phyloP scores from a whole-genome alignment of 1,140 invertebrate species.

The Brachionus sp. region DNA sequence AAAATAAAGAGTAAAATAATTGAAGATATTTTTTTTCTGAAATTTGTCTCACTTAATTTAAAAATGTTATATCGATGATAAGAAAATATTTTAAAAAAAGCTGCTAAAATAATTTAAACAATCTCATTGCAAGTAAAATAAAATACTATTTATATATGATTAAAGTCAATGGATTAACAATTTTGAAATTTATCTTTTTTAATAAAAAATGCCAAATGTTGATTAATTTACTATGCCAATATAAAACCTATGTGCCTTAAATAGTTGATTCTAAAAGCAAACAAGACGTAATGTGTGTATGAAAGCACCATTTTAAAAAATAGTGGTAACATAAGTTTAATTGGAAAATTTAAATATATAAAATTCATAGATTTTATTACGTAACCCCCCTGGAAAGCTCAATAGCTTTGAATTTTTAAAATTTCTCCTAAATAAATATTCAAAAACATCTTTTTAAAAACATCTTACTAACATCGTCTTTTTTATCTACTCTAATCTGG shows the following conservation, averaged over 20 bases:
- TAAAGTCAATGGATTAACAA: not conserved
- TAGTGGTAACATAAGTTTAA: not conserved
- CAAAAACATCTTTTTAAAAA: not conserved
- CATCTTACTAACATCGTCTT: not conserved
- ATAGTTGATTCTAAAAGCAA: slow-evolving; percentile 4
- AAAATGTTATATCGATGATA: too few relatives aligned
- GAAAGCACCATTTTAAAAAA: not conserved
- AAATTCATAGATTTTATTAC: not conserved
- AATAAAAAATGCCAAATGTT: not conserved
- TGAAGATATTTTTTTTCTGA: too few relatives aligned
- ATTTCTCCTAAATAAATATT: not conserved
- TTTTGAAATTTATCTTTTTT: not conserved
- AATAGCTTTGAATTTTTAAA: not conserved
- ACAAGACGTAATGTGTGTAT: not conserved
- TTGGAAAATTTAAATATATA: not conserved
- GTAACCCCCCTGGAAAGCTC: not conserved
- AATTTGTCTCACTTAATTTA: too few relatives aligned
- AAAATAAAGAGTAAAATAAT: too few relatives aligned
- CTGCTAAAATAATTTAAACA: not conserved
- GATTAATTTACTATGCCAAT: not conserved
- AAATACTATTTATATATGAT: not conserved
- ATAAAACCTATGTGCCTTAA: not conserved
- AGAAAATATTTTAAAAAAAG: too few relatives aligned
- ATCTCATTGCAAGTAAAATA: not conserved
- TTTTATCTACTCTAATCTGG: not conserved